phyloP scores from a whole-genome alignment of 2,888 invertebrate species.

The Zaprionus obscuricornis region DNA sequence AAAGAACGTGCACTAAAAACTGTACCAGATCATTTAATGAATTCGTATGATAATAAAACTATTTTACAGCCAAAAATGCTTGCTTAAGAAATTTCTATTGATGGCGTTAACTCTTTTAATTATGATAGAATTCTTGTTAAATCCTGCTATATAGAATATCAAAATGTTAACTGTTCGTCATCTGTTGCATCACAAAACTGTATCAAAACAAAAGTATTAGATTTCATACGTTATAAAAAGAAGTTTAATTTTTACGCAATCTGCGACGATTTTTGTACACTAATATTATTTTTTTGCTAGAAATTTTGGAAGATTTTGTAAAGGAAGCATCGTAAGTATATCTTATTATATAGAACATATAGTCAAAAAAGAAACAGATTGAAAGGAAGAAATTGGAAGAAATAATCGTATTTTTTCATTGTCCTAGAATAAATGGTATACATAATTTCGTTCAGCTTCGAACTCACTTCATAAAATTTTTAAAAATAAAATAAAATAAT shows the following conservation, averaged over 20 bases:
- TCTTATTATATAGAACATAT: not conserved
- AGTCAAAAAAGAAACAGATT: not conserved
- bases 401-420: slow-evolving; percentile 5
- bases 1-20: too few species aligned
- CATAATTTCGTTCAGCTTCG: not conserved
- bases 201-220: too few species aligned
- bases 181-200: too few species aligned
- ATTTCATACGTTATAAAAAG: not conserved
- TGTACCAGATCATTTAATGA: too few species aligned
- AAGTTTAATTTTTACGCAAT: not conserved
- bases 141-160: too few species aligned
- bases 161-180: too few species aligned
- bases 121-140: too few species aligned
- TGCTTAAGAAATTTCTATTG: too few species aligned
- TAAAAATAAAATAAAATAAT: slow-evolving; percentile 3
- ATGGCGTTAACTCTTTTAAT: too few species aligned
- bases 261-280: too few species aligned
- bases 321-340: not conserved
- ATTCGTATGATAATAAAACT: too few species aligned
- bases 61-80: too few species aligned
- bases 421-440: slow-evolving; percentile 21
- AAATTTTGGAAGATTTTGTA: not conserved
- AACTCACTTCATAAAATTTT: slow-evolving; percentile 18
- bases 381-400: slow-evolving; percentile 2
- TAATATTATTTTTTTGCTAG: not conserved